phyloP scores from a whole-genome alignment of 2,113 vertebrate species.

The Triplophysa siluroides region DNA sequence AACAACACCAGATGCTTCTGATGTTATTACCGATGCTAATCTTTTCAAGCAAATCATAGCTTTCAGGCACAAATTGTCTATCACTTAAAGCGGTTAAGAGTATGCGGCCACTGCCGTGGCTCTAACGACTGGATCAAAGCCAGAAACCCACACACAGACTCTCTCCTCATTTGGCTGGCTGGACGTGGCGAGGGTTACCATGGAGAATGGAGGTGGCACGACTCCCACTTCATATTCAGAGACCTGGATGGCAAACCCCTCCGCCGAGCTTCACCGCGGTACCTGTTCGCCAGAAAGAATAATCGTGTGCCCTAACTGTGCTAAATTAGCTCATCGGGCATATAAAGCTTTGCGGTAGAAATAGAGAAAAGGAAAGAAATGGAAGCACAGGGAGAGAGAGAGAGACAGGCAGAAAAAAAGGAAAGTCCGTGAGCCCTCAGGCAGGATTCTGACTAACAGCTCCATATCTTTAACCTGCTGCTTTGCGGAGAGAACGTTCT shows the following conservation, averaged over 20 bases:
- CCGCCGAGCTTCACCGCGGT: constrained; percentile 37
- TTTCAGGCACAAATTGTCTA: background rate
- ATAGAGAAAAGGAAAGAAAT: constrained; percentile 44
- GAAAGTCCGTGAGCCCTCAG: constrained; percentile 51
- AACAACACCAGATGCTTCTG: background rate
- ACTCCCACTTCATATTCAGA: constrained; percentile 51
- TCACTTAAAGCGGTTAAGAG: background rate
- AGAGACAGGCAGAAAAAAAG: constrained; percentile 17
- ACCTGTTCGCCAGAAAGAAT: constrained; percentile 47
- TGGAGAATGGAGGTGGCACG: constrained; percentile 47
- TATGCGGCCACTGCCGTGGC: background rate
- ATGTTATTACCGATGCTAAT: background rate
- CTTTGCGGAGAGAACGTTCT: constrained; percentile 64
- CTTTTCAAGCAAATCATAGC: background rate
- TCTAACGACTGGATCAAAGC: constrained; percentile 10
- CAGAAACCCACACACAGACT: constrained; percentile 24
- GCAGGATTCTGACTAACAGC: constrained; percentile 62
- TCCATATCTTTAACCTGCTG: constrained; percentile 55
- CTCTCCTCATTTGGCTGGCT: constrained; percentile 44
- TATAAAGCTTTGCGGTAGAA: constrained; percentile 52
- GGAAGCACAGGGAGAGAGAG: background rate
- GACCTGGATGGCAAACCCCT: constrained; percentile 28
- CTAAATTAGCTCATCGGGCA: constrained; percentile 68
- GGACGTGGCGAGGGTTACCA: constrained; percentile 40
- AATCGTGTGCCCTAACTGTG: constrained; percentile 51